Evolutionary conservation across 1,140 invertebrate species (phyloP).

Genomic region (Ceratosolen solmsi): DNA sequence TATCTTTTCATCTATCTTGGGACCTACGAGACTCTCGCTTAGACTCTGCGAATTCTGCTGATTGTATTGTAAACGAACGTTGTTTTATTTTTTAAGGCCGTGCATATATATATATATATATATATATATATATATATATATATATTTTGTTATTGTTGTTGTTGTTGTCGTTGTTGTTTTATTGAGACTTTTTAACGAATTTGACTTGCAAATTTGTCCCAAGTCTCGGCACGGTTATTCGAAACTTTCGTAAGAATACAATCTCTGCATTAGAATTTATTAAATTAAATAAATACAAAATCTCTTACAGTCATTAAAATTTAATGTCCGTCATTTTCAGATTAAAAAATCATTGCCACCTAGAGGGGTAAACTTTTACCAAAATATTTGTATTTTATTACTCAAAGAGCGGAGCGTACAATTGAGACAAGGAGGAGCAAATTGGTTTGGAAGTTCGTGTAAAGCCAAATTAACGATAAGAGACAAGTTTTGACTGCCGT

Average conservation of each 20-base stretch:
- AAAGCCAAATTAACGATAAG: constrained; percentile 54
- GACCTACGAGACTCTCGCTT: constrained; percentile 1
- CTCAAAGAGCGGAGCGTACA: neutral
- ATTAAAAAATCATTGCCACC: neutral
- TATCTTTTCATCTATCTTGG: constrained; percentile 10
- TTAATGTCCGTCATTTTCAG: neutral
- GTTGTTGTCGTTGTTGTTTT: no score
- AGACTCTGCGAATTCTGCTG: neutral
- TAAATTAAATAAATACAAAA: neutral
- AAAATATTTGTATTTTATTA: constrained; percentile 56
- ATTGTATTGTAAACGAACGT: neutral
- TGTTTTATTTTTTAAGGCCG: neutral
- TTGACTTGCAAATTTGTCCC: no score
- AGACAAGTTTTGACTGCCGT: constrained; percentile 45
- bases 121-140: no score
- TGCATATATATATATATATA: neutral
- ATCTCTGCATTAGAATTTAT: no score
- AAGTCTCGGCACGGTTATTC: no score
- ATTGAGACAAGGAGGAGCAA: neutral
- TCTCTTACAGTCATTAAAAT: neutral
- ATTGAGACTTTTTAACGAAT: no score
- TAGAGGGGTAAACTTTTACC: neutral
- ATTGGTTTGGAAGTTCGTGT: constrained; percentile 37
- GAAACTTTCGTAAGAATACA: no score
- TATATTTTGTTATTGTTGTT: no score